phyloP scores from a whole-genome alignment of 2,888 invertebrate species.

The Acleris sparsana region DNA sequence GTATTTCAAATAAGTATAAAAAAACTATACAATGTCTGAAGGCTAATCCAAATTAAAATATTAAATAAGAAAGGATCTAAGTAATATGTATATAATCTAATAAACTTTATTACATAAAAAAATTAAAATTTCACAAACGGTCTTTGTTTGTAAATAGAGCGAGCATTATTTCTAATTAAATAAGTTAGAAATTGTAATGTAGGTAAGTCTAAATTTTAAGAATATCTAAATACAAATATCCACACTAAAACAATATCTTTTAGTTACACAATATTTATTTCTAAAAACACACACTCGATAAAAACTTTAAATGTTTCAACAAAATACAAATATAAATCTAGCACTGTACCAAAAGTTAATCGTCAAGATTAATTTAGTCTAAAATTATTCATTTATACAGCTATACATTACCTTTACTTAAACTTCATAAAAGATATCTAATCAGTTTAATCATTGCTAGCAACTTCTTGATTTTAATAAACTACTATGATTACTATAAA shows the following conservation, averaged over 20 bases:
- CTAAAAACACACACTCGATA: background rate
- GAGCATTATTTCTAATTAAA: background rate
- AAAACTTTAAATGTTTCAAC: background rate
- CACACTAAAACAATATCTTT: background rate
- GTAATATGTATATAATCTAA: too few species aligned
- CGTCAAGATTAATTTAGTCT: constrained; percentile 5
- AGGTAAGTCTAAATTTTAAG: background rate
- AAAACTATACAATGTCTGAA: too few species aligned
- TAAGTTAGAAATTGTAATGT: background rate
- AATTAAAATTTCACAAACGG: too few species aligned
- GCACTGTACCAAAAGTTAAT: constrained; percentile 9
- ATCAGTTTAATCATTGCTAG: constrained; percentile 43
- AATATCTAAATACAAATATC: constrained; percentile 10
- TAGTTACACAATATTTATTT: background rate
- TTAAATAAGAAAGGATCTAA: too few species aligned
- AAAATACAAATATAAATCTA: constrained; percentile 1
- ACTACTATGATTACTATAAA: constrained; percentile 41
- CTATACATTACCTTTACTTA: constrained; percentile 6
- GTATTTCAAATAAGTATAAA: too few species aligned
- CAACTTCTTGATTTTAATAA: constrained; percentile 53
- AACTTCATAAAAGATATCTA: constrained; percentile 9
- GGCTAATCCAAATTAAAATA: too few species aligned
- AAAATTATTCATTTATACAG: constrained; percentile 9
- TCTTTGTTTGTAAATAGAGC: constrained; percentile 9
- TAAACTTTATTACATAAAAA: too few species aligned